These are phyloP conservation scores for Nasonia longicornis DNA, from an alignment of 1,140 invertebrate genomes.

Conservation along the genomic window DNA sequence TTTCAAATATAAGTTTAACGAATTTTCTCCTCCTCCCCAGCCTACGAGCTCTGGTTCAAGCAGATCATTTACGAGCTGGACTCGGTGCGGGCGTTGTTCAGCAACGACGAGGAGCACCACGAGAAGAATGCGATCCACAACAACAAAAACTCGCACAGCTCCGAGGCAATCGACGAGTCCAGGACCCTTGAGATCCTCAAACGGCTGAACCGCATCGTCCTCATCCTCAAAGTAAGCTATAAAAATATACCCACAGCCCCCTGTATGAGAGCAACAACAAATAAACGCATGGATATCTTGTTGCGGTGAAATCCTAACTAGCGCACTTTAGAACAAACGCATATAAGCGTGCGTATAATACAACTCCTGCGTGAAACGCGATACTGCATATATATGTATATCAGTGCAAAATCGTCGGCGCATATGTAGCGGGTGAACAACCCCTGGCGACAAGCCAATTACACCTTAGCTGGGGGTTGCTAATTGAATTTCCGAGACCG, in stretches of 20 bases:
- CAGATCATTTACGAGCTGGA: constrained; percentile 98
- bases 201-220: constrained; percentile 89
- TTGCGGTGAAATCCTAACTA: no score
- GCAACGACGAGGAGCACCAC: constrained; percentile 55
- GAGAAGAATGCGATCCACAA: constrained; percentile 50
- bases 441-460: constrained; percentile 62
- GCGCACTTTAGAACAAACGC: no score
- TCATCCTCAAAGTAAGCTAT: constrained; percentile 90
- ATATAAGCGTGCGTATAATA: no score
- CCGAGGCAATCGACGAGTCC: constrained; percentile 84
- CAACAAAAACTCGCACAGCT: constrained; percentile 46
- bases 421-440: constrained; percentile 56
- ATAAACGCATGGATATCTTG: no score
- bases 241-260: not conserved
- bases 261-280: no score
- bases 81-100: constrained; percentile 88
- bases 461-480: constrained; percentile 45
- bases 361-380: not conserved
- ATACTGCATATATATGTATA: not conserved
- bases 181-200: constrained; percentile 94
- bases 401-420: not conserved
- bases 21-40: constrained; percentile 69
- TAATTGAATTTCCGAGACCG: constrained; percentile 59
- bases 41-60: constrained; percentile 99
- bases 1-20: no score